These are phyloP conservation scores for Pseudorasbora parva DNA, from an alignment of 2,113 vertebrate genomes.

Conservation along the genomic window DNA sequence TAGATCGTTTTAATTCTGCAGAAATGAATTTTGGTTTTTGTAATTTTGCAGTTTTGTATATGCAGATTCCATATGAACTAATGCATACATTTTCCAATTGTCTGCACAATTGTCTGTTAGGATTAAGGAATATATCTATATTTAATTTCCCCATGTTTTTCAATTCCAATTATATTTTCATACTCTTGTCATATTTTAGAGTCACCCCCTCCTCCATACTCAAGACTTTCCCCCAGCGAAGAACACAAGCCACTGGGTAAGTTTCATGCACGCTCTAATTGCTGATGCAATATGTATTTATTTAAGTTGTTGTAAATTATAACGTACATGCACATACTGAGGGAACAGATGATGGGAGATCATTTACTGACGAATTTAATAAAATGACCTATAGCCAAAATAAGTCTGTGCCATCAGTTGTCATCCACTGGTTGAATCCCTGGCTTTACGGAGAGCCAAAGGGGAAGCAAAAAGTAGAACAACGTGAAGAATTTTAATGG, in stretches of 20 bases:
- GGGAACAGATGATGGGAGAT: constrained; percentile 11
- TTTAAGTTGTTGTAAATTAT: neutral
- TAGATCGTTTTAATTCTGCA: neutral
- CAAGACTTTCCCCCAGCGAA: constrained; percentile 92
- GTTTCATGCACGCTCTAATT: constrained; percentile 54
- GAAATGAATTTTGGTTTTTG: neutral
- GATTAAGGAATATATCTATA: neutral
- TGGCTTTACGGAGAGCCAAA: constrained; percentile 76
- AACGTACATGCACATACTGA: neutral
- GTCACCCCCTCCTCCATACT: constrained; percentile 97
- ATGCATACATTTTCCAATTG: neutral
- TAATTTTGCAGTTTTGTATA: neutral
- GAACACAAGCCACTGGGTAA: constrained; percentile 99
- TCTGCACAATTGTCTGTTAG: too few species aligned
- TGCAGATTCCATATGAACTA: neutral
- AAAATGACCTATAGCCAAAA: constrained; percentile 38
- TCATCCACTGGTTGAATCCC: constrained; percentile 73
- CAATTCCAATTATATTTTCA: constrained; percentile 29
- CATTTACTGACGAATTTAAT: constrained; percentile 24
- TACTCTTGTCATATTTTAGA: constrained; percentile 82
- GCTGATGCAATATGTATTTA: neutral
- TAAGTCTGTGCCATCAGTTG: constrained; percentile 32
- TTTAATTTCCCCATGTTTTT: neutral
- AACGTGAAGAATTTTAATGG: constrained; percentile 88
- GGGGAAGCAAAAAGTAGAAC: constrained; percentile 83